Conservation (phyloP, 2,888 invertebrate genomes). For the Patella caerulea region DNA sequence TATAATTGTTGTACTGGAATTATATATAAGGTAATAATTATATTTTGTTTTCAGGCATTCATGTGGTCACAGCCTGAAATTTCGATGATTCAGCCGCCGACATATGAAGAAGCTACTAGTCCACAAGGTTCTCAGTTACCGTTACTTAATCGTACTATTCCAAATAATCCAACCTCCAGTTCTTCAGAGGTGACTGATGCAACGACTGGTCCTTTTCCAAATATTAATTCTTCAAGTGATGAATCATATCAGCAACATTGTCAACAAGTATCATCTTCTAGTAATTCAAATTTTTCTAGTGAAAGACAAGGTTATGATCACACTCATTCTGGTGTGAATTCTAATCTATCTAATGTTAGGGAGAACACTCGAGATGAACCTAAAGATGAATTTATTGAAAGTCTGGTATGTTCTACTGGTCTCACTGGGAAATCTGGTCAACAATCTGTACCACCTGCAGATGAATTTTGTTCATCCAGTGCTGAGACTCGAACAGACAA, state of each 20-base stretch:
- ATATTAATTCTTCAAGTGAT: constrained; percentile 12
- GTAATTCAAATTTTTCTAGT: constrained; percentile 7
- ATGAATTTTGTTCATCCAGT: not conserved
- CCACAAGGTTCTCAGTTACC: constrained; percentile 21
- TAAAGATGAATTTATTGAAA: constrained; percentile 16
- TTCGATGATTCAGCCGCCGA: constrained; percentile 33
- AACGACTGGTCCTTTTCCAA: not conserved
- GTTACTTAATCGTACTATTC: not conserved
- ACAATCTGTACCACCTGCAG: not conserved
- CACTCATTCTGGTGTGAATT: too few relatives aligned
- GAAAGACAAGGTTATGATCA: not conserved
- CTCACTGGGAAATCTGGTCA: constrained; percentile 2
- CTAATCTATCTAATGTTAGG: too few relatives aligned
- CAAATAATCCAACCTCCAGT: constrained; percentile 16
- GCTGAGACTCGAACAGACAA: not conserved
- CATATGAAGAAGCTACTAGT: constrained; percentile 39
- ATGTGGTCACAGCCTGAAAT: constrained; percentile 29
- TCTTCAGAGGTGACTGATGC: constrained; percentile 3
- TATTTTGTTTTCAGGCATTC: constrained; percentile 23
- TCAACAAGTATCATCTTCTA: constrained; percentile 1
- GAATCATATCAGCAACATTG: constrained; percentile 4
- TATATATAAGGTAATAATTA: too few relatives aligned
- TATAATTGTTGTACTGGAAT: too few relatives aligned
- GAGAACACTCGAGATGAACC: constrained; percentile 3
- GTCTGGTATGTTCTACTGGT: constrained; percentile 9